A percentile compares a stretch with the other conserved stretches of the same genome.
These are phyloP conservation scores for Thermophis baileyi DNA, from an alignment of 2,113 vertebrate genomes.

Conservation along the genomic window DNA sequence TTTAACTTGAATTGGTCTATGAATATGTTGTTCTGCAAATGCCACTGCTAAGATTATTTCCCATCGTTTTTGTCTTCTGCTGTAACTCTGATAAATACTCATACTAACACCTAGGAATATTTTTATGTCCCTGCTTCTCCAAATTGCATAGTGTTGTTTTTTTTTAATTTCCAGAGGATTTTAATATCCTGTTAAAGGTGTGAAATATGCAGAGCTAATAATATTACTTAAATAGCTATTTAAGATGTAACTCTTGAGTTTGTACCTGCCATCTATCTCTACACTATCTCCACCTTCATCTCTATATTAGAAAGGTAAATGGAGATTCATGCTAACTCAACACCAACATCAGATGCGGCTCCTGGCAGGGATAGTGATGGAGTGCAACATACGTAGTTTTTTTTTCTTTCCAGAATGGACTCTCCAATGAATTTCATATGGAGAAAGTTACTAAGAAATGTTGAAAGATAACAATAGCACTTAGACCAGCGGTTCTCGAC, in stretches of 20 bases:
- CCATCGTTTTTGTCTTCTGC: background rate
- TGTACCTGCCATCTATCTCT: background rate
- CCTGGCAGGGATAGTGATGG: background rate
- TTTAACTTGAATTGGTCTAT: background rate
- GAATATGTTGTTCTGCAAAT: background rate
- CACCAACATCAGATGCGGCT: background rate
- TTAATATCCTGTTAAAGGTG: background rate
- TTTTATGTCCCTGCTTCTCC: constrained; percentile 6
- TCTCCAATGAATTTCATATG: background rate
- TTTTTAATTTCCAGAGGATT: background rate
- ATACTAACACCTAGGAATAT: constrained; percentile 1
- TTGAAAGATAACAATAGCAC: too few species aligned
- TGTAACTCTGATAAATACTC: constrained; percentile 10
- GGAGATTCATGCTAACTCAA: background rate
- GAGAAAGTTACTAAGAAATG: background rate
- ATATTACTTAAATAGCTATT: constrained; percentile 4
- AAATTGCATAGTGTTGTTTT: background rate
- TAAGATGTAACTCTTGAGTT: background rate
- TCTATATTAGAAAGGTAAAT: background rate
- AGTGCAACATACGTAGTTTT: background rate
- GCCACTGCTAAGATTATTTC: constrained; percentile 21
- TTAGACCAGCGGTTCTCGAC: too few species aligned
- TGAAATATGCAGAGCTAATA: constrained; percentile 11
- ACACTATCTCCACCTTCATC: background rate
- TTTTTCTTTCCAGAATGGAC: background rate